Evolutionary conservation across 2,888 invertebrate species (phyloP).

Genomic region (Cerastoderma edule): DNA sequence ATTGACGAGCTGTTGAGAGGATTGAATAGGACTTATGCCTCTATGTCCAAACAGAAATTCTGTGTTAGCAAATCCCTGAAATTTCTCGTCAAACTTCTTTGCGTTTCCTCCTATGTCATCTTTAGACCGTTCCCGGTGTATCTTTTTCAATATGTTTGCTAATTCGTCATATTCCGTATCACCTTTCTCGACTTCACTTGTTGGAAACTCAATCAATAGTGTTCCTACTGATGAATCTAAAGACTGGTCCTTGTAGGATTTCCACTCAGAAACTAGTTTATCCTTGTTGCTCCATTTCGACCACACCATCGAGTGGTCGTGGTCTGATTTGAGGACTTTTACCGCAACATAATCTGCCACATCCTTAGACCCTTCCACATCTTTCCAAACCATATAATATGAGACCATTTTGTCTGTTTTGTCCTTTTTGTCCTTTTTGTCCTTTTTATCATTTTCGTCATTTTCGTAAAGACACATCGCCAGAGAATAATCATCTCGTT

Average conservation of each 20-base stretch:
- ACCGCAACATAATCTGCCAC: not conserved
- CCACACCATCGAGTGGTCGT: not conserved
- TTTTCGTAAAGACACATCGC: not conserved
- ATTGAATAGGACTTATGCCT: not conserved
- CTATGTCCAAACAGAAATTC: not conserved
- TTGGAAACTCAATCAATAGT: not conserved
- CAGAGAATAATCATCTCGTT: not conserved
- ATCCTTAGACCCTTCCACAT: not conserved
- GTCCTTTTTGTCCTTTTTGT: not conserved
- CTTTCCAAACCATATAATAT: not conserved
- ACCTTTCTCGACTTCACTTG: not conserved
- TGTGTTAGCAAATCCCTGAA: not conserved
- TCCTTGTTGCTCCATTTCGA: not conserved
- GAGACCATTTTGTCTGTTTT: not conserved
- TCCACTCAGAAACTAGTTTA: not conserved
- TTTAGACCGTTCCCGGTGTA: not conserved
- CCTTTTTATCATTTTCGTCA: no score
- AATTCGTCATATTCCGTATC: not conserved
- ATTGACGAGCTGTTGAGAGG: not conserved
- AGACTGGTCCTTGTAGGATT: not conserved
- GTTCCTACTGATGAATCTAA: not conserved
- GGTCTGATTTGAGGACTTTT: no score
- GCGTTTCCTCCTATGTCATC: not conserved
- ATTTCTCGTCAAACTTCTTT: not conserved
- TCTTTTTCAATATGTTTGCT: not conserved